Evolutionary conservation across 92 coral and sea anemone species (phyloP), one percentile per base, ranked within the genome.

Genomic region (Pocillopora meandrina): DNA sequence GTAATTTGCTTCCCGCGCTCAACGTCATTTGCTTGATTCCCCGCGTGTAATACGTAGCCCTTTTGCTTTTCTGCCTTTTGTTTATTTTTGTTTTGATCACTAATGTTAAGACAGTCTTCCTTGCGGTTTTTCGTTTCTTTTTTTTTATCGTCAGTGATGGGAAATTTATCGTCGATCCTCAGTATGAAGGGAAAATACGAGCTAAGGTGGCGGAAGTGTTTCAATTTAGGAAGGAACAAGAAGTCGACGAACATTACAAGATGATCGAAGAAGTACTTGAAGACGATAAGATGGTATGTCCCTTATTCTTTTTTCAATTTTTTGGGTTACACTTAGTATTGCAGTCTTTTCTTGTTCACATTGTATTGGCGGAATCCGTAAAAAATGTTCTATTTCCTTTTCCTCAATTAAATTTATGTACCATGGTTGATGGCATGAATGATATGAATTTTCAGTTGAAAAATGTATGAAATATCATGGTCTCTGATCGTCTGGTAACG

Each of bases 211-310:
- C 83, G 55, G 99, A 94, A 10, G 94, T 94, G 67, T 96, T 96
- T 75, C 89, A 89, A 34, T 90, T 90, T 60, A 85, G 84, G 85
- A 96, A 96, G 10, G 93, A 91, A 59, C 77, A 80, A 59, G 88
- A 85, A 16, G 97, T 93, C 66, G 85, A 86, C 23, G 82, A 76
- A 56, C 84, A 91, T 82, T 96, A 94, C 83, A 89, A 88, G 21
- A 92, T 92, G 96, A 92, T 96, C 59, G 95, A 91, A 82, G 87
- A 89, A 56, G 94, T 96, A 14, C 91, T 96, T 14, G 98, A 94
- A 47, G 99, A 96, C 73, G 99, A 96, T 49, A 96, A 94, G 88
- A 96, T 96, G 99, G 99, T 96, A 72, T 75, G 95, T 84, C 34
- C 36, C 0, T 18, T 36, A 47, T 12, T 14, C 1, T n/a, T 52